These are phyloP conservation scores for Heliopora coerulea DNA, from an alignment of 92 coral and sea anemone species.

Conservation along the genomic window DNA sequence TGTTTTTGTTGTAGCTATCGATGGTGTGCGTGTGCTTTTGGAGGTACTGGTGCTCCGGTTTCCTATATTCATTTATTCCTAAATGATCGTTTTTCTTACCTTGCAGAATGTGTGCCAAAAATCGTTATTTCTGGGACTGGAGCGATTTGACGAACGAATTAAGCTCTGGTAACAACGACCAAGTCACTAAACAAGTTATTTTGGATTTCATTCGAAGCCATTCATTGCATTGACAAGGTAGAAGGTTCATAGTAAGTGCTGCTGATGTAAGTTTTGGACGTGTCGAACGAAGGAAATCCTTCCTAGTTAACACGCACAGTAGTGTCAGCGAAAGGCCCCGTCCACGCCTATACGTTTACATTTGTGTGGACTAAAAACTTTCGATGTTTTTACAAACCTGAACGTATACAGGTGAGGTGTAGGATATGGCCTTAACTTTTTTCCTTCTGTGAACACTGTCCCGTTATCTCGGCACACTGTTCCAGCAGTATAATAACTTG, in stretches of 20 bases:
- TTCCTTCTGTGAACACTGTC: neutral
- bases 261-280: neutral
- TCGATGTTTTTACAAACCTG: too few species aligned
- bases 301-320: neutral
- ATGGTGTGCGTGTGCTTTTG: too few species aligned
- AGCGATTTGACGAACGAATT: neutral
- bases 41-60: too few species aligned
- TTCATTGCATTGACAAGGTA: neutral
- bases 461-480: neutral
- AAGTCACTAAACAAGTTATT: slow-evolving; percentile 8
- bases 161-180: neutral
- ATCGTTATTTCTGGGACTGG: slow-evolving; percentile 41
- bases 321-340: too few species aligned
- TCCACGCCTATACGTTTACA: too few species aligned
- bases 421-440: too few species aligned
- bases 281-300: too few species aligned
- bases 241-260: neutral
- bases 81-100: neutral
- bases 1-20: neutral
- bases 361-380: too few species aligned
- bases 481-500: neutral
- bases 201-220: slow-evolving; percentile 24
- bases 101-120: slow-evolving; percentile 35
- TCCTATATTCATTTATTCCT: too few species aligned
- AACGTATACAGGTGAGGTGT: too few species aligned